phyloP scores from a whole-genome alignment of 2,888 invertebrate species.

The Alloscopus bannaensis region DNA sequence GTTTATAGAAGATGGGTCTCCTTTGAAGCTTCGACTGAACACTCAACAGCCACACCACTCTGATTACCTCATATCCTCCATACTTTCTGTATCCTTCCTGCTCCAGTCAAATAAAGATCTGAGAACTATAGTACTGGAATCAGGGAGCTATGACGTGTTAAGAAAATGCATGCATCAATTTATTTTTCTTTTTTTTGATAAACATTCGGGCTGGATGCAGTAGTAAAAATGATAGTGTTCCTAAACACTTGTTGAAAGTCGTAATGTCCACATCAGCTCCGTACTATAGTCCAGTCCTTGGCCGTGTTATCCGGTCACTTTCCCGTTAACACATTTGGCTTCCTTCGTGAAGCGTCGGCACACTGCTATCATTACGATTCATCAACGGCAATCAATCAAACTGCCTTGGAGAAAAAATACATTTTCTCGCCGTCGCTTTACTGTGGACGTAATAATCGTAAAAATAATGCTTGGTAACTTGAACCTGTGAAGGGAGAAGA shows the following conservation, averaged over 20 bases:
- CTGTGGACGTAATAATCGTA: slow-evolving; percentile 15
- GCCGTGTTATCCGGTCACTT: slow-evolving; percentile 24
- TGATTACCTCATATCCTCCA: too few relatives aligned
- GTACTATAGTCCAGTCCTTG: slow-evolving; percentile 1
- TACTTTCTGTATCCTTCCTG: too few relatives aligned
- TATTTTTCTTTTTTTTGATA: slow-evolving; percentile 6
- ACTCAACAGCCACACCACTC: too few relatives aligned
- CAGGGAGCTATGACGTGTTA: too few relatives aligned
- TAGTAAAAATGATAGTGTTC: slow-evolving; percentile 2
- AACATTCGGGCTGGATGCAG: background rate
- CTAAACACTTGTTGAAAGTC: slow-evolving; percentile 19
- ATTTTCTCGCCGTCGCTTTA: background rate
- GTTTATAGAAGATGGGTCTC: too few relatives aligned
- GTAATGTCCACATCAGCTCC: slow-evolving; percentile 12
- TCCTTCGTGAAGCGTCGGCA: slow-evolving; percentile 11
- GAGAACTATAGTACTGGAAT: too few relatives aligned
- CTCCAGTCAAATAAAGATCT: too few relatives aligned
- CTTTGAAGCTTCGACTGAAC: too few relatives aligned
- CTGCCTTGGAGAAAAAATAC: background rate
- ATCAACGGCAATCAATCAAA: slow-evolving; percentile 19
- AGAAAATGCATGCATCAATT: too few relatives aligned
- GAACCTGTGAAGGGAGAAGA: slow-evolving; percentile 6
- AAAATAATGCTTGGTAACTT: slow-evolving; percentile 15
- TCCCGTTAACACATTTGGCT: slow-evolving; percentile 16
- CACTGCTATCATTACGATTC: slow-evolving; percentile 22